A percentile compares a stretch with the other conserved stretches of the same genome.
phyloP scores from a whole-genome alignment of 2,113 vertebrate species.

The Buteo buteo region DNA sequence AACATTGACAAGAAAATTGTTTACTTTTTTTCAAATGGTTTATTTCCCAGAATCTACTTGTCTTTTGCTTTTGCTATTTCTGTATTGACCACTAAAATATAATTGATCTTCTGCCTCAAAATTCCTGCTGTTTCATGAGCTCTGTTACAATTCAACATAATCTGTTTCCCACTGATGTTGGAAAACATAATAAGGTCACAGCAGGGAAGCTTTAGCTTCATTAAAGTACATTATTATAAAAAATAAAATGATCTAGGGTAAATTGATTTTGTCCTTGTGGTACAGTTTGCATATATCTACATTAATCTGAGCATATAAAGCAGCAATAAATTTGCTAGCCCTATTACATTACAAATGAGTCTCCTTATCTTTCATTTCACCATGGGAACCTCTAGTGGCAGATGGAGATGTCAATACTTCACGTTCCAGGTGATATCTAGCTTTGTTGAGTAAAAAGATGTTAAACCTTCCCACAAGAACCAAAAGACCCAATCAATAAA shows the following conservation, averaged over 20 bases:
- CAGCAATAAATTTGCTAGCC: slow-evolving; percentile 48
- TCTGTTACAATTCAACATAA: slow-evolving; percentile 62
- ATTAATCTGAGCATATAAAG: slow-evolving; percentile 72
- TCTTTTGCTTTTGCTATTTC: slow-evolving; percentile 13
- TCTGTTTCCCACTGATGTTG: slow-evolving; percentile 69
- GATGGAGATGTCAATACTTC: background rate
- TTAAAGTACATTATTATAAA: slow-evolving; percentile 76
- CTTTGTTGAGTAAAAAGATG: background rate
- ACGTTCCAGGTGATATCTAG: background rate
- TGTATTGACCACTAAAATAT: slow-evolving; percentile 54
- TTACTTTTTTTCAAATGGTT: background rate
- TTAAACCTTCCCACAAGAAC: background rate
- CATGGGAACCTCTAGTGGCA: slow-evolving; percentile 55
- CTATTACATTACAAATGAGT: slow-evolving; percentile 20
- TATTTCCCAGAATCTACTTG: background rate
- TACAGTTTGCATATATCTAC: slow-evolving; percentile 61
- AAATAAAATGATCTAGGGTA: slow-evolving; percentile 69
- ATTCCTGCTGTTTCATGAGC: slow-evolving; percentile 75
- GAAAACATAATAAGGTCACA: slow-evolving; percentile 77
- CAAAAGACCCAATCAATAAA: background rate
- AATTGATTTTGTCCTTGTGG: slow-evolving; percentile 74
- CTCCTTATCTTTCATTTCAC: slow-evolving; percentile 59
- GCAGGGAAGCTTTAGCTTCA: slow-evolving; percentile 73
- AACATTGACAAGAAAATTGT: background rate
- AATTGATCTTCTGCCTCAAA: slow-evolving; percentile 67